Conservation (phyloP, 2,888 invertebrate genomes). For the Andricus curvator region DNA sequence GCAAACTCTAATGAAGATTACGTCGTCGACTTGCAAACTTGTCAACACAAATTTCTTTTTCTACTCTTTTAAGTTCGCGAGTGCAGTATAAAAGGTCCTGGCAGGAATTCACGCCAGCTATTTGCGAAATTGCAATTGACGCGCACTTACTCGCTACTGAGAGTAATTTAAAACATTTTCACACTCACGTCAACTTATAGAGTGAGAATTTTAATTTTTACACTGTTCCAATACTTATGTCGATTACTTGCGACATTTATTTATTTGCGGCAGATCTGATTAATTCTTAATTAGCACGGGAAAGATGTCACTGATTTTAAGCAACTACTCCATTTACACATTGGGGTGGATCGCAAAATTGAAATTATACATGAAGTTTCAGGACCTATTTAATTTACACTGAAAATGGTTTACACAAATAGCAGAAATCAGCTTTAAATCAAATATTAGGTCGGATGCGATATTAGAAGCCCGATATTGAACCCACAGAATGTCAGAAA, state of each 20-base stretch:
- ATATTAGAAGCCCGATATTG: conserved; percentile 26
- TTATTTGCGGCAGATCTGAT: not conserved
- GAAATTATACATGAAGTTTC: no score
- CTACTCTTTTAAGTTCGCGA: not conserved
- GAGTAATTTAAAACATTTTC: not conserved
- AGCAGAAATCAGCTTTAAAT: conserved; percentile 13
- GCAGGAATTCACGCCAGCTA: conserved; percentile 20
- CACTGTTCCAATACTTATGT: not conserved
- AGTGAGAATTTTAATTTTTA: not conserved
- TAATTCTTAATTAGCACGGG: not conserved
- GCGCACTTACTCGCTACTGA: not conserved
- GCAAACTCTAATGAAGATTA: conserved; percentile 15
- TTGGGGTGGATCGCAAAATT: no score
- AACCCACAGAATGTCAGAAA: conserved; percentile 6
- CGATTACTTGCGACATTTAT: not conserved
- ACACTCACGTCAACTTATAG: not conserved
- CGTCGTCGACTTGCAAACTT: not conserved
- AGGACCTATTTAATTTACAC: no score
- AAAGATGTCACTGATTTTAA: no score
- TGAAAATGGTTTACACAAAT: not conserved
- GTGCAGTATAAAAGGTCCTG: conserved; percentile 3
- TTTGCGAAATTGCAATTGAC: conserved; percentile 20
- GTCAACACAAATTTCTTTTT: not conserved
- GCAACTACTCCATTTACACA: no score
- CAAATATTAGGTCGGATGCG: conserved; percentile 5